Evolutionary conservation across 2,888 invertebrate species (phyloP), one percentile per base, ranked within the genome.

Genomic region (Nephrotoma appendiculata): DNA sequence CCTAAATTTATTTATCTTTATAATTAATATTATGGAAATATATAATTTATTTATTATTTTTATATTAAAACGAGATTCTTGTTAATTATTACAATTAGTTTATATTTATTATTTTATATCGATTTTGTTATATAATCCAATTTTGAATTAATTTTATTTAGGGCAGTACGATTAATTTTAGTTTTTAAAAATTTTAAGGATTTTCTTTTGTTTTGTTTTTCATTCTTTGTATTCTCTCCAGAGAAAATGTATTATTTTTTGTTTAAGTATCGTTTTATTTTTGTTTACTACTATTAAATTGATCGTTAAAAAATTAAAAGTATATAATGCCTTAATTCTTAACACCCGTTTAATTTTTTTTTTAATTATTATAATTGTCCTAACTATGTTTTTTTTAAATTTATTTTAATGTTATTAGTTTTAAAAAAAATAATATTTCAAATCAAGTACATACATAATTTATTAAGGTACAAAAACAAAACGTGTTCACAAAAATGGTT

Each of bases 331-430:
- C 85, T 85, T 85, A 85, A 85, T 85, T 85, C 19, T 85, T 44
- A 71, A 85, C 85, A 85, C 85, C 85, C 85, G 85, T 85, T 85
- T 85, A 44, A 84, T 84, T 84, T 85, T 85, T 85, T 85, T 85
- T 85, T 85, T 85, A 85, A 85, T 85, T 85, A 85, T 44, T 44
- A 44, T 85, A 44, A 44, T 85, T 45, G 11, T 44, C 85, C 85
- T 85, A 85, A 85, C 85, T 85, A 85, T 85, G 44, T 85, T 43
- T 85, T 85, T 15, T 44, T 85, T 31, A 31, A 31, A 31, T 31
- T 44, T 45, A 19, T 71, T 71, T 71, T 71, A 71, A 31, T 31
- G 31, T 31, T 31, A 31, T 31, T 71, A 71, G 31, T 31, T 71
- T 45, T 31, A 0, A 2, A 2, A 31, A n/a, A 85, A 85, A 85